These are phyloP conservation scores for Ostrea denselamellosa DNA, from an alignment of 1,140 invertebrate genomes.

Conservation along the genomic window DNA sequence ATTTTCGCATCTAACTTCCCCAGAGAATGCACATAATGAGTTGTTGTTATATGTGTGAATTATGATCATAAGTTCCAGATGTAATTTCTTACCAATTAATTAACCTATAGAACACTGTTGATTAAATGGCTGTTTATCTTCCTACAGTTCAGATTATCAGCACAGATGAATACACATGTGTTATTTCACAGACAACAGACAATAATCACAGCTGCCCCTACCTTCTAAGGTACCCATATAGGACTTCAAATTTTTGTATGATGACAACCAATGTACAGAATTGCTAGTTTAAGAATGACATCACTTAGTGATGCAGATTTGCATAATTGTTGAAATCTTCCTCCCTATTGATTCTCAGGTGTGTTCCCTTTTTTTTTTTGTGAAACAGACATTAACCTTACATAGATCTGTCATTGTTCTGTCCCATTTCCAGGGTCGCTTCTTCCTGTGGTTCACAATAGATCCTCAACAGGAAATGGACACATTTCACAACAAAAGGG, in stretches of 20 bases:
- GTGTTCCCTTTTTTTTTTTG: background rate
- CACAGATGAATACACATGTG: too few relatives aligned
- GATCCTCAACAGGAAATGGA: slow-evolving; percentile 19
- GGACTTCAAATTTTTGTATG: background rate
- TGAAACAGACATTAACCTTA: slow-evolving; percentile 10
- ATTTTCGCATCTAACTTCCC: background rate
- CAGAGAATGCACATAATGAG: background rate
- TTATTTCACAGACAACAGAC: too few relatives aligned
- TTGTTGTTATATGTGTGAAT: background rate
- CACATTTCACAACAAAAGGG: background rate
- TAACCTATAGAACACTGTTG: too few relatives aligned
- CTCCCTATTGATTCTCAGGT: slow-evolving; percentile 25
- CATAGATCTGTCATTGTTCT: slow-evolving; percentile 5
- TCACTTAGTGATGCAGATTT: background rate
- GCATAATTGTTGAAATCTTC: background rate
- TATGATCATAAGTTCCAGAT: background rate
- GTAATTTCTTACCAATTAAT: background rate
- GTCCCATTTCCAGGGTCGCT: background rate
- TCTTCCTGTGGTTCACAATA: slow-evolving; percentile 30
- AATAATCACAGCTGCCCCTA: too few relatives aligned
- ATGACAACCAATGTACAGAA: background rate
- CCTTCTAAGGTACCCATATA: background rate
- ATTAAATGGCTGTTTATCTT: too few relatives aligned
- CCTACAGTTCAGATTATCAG: too few relatives aligned
- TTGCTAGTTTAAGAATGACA: background rate